Percentiles rank a stretch among this genome's conserved stretches.
Evolutionary conservation across 2,888 invertebrate species (phyloP).

Genomic region (Ochropleura plecta): DNA sequence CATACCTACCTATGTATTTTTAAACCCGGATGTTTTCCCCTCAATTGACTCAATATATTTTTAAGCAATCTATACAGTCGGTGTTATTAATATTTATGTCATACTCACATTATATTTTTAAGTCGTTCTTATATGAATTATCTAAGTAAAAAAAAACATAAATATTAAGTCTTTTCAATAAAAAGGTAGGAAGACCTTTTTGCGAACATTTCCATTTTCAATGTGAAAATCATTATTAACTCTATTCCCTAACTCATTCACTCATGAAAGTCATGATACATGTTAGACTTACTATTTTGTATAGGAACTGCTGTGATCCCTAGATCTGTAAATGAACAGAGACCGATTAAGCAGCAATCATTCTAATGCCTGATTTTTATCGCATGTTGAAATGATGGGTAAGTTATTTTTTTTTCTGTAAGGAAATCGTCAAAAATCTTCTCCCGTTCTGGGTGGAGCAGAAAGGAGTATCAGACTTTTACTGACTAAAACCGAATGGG

Average conservation of each 20-base stretch:
- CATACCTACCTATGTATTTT: background rate
- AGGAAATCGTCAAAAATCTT: too few species aligned
- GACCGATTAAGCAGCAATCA: background rate
- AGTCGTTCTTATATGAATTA: background rate
- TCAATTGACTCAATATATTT: background rate
- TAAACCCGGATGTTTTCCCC: constrained; percentile 1
- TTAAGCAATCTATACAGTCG: background rate
- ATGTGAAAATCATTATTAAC: background rate
- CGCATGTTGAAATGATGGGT: background rate
- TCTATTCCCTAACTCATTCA: background rate
- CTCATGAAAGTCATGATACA: background rate
- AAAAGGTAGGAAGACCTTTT: background rate
- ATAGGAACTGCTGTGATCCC: constrained; percentile 3
- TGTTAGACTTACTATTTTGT: background rate
- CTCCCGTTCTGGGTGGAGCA: too few species aligned
- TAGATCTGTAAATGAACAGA: background rate
- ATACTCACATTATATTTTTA: background rate
- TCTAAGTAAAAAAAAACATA: background rate
- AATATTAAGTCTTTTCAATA: background rate
- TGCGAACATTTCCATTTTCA: background rate
- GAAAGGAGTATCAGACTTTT: too few species aligned
- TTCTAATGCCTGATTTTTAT: background rate
- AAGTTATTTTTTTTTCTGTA: too few species aligned
- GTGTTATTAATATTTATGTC: constrained; percentile 8
- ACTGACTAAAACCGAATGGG: too few species aligned